Conservation (phyloP, 2,113 vertebrate species). For the Megaptera novaeangliae region DNA sequence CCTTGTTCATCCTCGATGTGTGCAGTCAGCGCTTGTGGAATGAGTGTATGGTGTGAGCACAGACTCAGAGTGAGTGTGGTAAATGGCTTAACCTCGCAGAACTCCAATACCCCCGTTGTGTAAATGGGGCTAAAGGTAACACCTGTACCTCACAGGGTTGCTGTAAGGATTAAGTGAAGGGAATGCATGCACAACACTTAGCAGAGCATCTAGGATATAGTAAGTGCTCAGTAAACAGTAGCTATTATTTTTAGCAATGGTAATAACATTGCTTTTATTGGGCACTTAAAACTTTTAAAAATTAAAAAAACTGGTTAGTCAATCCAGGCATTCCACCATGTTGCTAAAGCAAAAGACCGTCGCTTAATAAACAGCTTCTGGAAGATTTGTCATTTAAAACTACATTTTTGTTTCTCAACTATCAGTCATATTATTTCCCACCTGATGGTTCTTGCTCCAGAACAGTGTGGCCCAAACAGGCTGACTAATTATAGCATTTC, state of each 20-base stretch:
- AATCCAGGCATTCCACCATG: background rate
- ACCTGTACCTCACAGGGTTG: background rate
- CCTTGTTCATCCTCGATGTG: background rate
- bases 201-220: background rate
- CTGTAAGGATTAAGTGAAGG: background rate
- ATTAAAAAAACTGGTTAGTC: background rate
- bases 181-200: background rate
- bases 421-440: conserved; percentile 6
- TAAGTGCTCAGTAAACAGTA: background rate
- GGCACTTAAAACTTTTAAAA: background rate
- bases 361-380: conserved; percentile 9
- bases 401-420: background rate
- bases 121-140: background rate
- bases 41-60: fast-evolving
- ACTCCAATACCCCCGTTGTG: background rate
- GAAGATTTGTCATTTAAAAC: background rate
- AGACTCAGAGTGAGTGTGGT: background rate
- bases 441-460: background rate
- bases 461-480: conserved; percentile 34
- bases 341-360: background rate
- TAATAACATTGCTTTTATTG: background rate
- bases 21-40: background rate
- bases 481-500: conserved; percentile 40
- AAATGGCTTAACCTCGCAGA: background rate
- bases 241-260: background rate